Percentiles rank a stretch among this genome's conserved stretches.
These are phyloP conservation scores for Raja brachyura DNA, from an alignment of 2,113 vertebrate species.

Conservation along the genomic window DNA sequence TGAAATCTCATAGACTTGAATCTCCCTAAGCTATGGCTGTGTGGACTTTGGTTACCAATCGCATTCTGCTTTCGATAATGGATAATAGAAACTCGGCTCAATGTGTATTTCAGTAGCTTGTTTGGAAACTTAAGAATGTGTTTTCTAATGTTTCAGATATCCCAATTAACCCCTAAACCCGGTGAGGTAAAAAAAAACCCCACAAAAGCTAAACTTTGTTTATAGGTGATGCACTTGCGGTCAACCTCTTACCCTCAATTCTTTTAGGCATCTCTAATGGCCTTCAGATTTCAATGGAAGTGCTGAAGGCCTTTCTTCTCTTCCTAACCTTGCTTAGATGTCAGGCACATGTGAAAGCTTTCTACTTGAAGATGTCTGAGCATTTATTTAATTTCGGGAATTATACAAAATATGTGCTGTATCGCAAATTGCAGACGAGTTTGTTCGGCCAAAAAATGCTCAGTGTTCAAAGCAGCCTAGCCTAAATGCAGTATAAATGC, in stretches of 20 bases:
- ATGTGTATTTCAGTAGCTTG: slow-evolving; percentile 59
- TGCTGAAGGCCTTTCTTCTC: neutral
- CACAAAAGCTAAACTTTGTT: neutral
- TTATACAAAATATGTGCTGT: neutral
- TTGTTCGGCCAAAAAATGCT: neutral
- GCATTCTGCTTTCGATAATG: neutral
- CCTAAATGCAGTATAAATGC: neutral
- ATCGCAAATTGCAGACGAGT: neutral
- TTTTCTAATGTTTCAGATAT: neutral
- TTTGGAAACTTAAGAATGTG: slow-evolving; percentile 48
- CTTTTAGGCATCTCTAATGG: neutral
- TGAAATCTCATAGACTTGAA: neutral
- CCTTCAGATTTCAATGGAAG: neutral
- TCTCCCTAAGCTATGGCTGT: neutral
- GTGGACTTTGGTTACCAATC: neutral
- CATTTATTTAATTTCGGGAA: neutral
- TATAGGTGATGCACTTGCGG: neutral
- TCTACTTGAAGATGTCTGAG: neutral
- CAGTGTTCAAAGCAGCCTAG: neutral
- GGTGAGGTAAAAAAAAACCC: neutral
- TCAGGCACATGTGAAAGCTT: neutral
- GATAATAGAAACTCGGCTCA: neutral
- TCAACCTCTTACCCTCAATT: neutral
- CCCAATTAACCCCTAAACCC: neutral
- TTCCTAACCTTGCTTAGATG: neutral